Evolutionary conservation across 2,113 vertebrate genomes (phyloP).

Genomic region (Micronycteris hirsuta): DNA sequence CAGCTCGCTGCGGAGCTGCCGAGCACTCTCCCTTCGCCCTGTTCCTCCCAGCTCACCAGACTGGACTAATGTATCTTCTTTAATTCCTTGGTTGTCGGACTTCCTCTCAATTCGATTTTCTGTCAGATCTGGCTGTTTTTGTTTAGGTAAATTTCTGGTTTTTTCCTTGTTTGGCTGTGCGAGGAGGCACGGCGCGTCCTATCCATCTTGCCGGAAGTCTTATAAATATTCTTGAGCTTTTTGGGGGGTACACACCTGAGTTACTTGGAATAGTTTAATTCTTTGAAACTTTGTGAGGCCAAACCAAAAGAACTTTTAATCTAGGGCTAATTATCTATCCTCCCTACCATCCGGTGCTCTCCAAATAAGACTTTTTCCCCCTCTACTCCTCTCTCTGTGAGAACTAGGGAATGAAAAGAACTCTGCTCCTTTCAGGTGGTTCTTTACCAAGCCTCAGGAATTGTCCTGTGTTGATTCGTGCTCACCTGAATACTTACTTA

Average conservation of each 20-base stretch:
- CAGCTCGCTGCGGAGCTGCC: no score
- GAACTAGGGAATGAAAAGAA: not conserved
- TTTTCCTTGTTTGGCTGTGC: no score
- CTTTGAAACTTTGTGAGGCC: not conserved
- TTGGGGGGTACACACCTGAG: not conserved
- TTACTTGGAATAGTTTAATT: slow-evolving; percentile 8
- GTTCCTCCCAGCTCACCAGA: no score
- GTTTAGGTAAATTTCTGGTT: no score
- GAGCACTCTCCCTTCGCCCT: no score
- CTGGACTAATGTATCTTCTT: no score
- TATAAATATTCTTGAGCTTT: not conserved
- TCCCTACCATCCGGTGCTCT: not conserved
- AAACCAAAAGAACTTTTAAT: not conserved
- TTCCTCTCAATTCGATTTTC: no score
- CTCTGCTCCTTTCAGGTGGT: not conserved
- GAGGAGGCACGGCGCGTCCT: no score
- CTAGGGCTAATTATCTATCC: not conserved
- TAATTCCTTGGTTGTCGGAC: no score
- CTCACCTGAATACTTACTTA: not conserved
- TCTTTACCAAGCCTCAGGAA: not conserved
- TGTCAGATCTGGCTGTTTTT: no score
- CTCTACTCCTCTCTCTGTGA: not conserved
- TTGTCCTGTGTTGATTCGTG: not conserved
- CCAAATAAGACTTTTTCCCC: not conserved
- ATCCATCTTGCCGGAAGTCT: no score